Percentiles rank a stretch among this genome's conserved stretches.
Evolutionary conservation across 1,140 invertebrate genomes (phyloP).

Genomic region (Drosophila sturtevanti): DNA sequence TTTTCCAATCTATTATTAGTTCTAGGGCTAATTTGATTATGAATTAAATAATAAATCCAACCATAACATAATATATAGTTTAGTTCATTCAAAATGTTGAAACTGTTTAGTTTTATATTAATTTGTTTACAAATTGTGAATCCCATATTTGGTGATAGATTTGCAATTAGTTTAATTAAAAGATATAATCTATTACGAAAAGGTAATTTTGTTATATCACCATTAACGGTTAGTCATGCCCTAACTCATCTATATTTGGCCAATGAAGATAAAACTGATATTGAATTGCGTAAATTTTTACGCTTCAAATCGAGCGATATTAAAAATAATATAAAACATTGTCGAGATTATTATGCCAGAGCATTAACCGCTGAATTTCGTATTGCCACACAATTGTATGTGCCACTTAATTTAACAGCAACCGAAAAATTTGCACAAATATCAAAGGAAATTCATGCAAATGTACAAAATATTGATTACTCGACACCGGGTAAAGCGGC

Average conservation of each 20-base stretch:
- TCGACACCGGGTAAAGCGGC: not conserved
- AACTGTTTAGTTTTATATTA: not conserved
- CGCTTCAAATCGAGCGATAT: too few species aligned
- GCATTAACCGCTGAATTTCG: not conserved
- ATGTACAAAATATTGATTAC: not conserved
- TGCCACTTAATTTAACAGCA: not conserved
- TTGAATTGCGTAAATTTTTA: not conserved
- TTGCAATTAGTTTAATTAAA: not conserved
- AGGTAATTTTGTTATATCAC: constrained; percentile 1
- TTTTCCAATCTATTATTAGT: too few species aligned
- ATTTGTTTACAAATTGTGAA: not conserved
- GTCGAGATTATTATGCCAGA: not conserved
- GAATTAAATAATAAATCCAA: too few species aligned
- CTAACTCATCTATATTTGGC: not conserved
- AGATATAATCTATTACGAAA: not conserved
- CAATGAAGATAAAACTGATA: not conserved
- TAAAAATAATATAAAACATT: not conserved
- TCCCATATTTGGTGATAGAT: not conserved
- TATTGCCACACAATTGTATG: not conserved
- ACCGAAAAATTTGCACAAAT: not conserved
- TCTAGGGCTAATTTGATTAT: too few species aligned
- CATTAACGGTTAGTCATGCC: not conserved
- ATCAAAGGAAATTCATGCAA: too few species aligned
- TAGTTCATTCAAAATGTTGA: constrained; percentile 1
- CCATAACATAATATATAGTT: too few species aligned